These are phyloP conservation scores for Amphilophus citrinellus DNA, from an alignment of 2,113 vertebrate species.

Conservation along the genomic window DNA sequence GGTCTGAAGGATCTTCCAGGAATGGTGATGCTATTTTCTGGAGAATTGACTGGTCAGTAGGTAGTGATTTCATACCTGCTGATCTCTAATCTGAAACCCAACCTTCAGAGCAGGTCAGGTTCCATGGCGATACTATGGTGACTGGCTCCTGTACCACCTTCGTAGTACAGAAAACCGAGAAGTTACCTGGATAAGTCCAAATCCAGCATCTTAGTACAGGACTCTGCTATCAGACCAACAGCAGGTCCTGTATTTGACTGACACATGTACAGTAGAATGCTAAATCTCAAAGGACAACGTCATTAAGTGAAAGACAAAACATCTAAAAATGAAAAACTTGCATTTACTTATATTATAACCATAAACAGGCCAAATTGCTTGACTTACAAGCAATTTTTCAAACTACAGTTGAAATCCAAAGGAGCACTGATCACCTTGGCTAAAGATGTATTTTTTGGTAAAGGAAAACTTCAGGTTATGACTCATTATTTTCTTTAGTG, in stretches of 20 bases:
- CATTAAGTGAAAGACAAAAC: no score
- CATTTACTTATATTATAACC: no score
- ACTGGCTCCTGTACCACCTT: neutral
- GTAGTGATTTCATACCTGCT: neutral
- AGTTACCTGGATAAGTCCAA: neutral
- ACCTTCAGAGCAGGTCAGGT: neutral
- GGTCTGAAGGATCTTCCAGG: neutral
- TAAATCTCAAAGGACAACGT: no score
- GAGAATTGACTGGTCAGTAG: rapidly evolving
- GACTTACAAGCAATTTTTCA: neutral
- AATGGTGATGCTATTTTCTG: rapidly evolving
- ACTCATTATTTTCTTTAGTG: neutral
- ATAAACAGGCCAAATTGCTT: no score
- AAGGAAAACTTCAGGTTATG: neutral
- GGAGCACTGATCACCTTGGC: neutral
- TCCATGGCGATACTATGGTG: neutral
- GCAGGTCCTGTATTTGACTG: no score
- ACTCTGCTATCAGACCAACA: neutral
- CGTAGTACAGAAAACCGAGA: neutral
- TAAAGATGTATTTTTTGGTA: neutral
- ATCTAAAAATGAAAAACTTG: no score
- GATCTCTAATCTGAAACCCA: neutral
- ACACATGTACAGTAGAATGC: no score
- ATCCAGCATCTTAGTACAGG: neutral
- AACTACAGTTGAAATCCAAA: neutral